Conservation (phyloP, 2,113 vertebrate genomes). For the Callocephalon fimbriatum region DNA sequence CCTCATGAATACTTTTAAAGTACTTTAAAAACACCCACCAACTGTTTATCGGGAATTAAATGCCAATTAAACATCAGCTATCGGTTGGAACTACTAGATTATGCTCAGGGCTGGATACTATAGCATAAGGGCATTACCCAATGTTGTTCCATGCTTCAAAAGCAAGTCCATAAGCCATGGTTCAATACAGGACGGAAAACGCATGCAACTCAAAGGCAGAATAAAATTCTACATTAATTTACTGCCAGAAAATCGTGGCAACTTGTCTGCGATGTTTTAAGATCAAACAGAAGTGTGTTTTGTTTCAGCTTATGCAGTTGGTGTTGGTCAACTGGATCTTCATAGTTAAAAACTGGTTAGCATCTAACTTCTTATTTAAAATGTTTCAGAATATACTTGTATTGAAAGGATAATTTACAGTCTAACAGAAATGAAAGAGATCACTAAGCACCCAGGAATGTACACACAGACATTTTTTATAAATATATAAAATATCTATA, state of each 20-base stretch:
- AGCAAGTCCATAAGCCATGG: neutral
- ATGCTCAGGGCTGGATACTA: neutral
- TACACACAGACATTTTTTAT: neutral
- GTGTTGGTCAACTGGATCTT: neutral
- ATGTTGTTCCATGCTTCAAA: neutral
- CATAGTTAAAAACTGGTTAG: neutral
- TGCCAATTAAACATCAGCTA: neutral
- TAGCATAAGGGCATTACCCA: neutral
- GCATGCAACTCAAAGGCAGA: neutral
- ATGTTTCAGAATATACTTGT: neutral
- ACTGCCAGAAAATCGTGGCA: neutral
- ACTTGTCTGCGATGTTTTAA: neutral
- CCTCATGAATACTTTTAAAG: neutral
- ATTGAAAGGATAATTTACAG: neutral
- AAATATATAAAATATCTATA: neutral
- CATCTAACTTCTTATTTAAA: neutral
- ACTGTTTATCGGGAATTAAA: neutral
- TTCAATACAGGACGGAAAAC: neutral
- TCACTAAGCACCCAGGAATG: neutral
- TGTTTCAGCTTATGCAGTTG: neutral
- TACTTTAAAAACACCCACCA: neutral
- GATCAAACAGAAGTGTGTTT: neutral
- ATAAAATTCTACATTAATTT: neutral
- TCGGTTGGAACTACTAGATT: fast-evolving
- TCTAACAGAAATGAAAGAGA: neutral